Evolutionary conservation across 2,888 invertebrate genomes (phyloP), one percentile per base, ranked within the genome.

Genomic region (Lasioglossum lativentre): DNA sequence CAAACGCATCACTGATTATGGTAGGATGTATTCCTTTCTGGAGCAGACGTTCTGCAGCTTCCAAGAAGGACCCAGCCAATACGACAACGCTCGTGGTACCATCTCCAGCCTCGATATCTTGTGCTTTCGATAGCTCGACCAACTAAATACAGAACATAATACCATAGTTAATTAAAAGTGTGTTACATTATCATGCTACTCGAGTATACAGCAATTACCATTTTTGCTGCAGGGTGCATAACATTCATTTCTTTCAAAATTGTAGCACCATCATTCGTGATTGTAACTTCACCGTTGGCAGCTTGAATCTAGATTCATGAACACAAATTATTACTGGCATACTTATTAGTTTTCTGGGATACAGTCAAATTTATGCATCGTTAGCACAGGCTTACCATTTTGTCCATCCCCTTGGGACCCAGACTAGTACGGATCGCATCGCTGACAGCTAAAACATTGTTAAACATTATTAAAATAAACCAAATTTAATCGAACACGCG

Each of bases 211-310:
- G 77, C 70, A 14, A 59, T 90, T 96, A 98, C 98, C 99, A 99
- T 99, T 97, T 99, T 99, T 34, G 99, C 99, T 90, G 99, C 99
- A 75, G 99, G 99, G 95, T 99, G 99, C 88, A 98, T 96, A 2
- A 99, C 99, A 95, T 98, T 98, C 97, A 99, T 99, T 96, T 99
- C 98, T 95, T 99, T 99, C 85, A 99, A 96, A 95, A 99, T 99
- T 56, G 99, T 99, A 56, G 99, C 99, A 82, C 99, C 99, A 96
- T 99, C 99, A 96, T 99, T 99, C 78, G 99, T 99, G 88, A 99
- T 99, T 3, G 99, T 99, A 0, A 99, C 99, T 96, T 99, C 99
- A 12, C 99, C 99, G 96, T 98, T 99, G 56, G 97, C 97, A 56
- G 98, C 96, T 96, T 99, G 99, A 93, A 99, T 99, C 98, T 98